Percentiles rank a stretch among this genome's conserved stretches.
These are phyloP conservation scores for Dysidea cf. avara DNA, from an alignment of 37 sponge, comb jelly and placozoan genomes.

Conservation along the genomic window DNA sequence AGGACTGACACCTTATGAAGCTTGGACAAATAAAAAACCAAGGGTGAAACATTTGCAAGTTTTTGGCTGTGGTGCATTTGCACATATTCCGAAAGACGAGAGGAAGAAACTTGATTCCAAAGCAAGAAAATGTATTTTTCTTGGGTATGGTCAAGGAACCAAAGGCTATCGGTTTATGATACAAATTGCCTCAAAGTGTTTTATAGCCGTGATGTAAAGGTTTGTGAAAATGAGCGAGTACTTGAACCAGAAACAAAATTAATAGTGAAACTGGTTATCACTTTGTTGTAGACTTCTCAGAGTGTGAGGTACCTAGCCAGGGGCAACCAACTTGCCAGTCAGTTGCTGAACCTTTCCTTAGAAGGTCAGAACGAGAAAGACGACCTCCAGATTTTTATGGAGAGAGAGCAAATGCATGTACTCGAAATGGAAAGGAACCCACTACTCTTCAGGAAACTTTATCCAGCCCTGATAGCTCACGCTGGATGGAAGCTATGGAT, in stretches of 20 bases:
- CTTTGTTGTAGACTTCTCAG: no score
- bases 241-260: neutral
- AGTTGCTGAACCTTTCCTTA: conserved; percentile 5
- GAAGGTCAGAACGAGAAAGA: conserved; percentile 24
- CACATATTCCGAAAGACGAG: conserved; percentile 13
- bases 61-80: conserved; percentile 4
- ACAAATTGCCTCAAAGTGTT: neutral
- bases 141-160: conserved; percentile 9
- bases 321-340: no score
- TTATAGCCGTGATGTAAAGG: conserved; percentile 10
- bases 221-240: neutral
- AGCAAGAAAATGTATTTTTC: conserved; percentile 4
- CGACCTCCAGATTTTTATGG: conserved; percentile 23
- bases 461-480: no score
- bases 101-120: conserved; percentile 6
- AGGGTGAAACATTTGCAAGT: neutral
- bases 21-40: conserved; percentile 19
- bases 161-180: conserved; percentile 20
- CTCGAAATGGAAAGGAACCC: no score
- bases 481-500: no score
- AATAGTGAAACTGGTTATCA: no score
- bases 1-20: conserved; percentile 17
- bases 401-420: neutral
- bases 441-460: no score
- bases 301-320: no score